These are phyloP conservation scores for Athetis lepigone DNA, from an alignment of 2,888 invertebrate genomes.

Conservation along the genomic window DNA sequence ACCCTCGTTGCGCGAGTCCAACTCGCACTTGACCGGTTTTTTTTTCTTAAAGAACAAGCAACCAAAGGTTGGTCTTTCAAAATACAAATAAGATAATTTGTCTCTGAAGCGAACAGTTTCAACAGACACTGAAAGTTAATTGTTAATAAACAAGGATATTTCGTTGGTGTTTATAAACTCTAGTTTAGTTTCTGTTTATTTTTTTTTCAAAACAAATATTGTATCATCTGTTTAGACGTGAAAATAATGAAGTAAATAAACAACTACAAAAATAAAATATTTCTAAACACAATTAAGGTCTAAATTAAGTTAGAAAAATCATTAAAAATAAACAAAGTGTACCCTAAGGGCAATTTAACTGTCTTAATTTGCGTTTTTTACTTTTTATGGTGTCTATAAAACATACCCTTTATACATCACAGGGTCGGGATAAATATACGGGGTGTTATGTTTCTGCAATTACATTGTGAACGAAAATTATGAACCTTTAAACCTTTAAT, in stretches of 20 bases:
- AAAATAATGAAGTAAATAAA: too few species aligned
- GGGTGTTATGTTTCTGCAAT: slow-evolving; percentile 24
- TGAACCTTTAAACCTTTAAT: slow-evolving; percentile 1
- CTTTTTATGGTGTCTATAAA: slow-evolving; percentile 48
- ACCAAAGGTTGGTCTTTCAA: too few species aligned
- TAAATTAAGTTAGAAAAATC: slow-evolving; percentile 20
- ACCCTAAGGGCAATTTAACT: slow-evolving; percentile 13
- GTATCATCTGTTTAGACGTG: too few species aligned
- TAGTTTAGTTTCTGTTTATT: too few species aligned
- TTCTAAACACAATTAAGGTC: not conserved
- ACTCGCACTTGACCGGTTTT: too few species aligned
- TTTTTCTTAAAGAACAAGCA: too few species aligned
- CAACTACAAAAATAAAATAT: not conserved
- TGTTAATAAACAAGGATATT: not conserved
- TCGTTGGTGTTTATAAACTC: too few species aligned
- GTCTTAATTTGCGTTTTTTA: slow-evolving; percentile 60
- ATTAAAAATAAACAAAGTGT: slow-evolving; percentile 23
- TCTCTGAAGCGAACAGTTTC: not conserved
- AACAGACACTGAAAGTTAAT: not conserved
- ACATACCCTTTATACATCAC: slow-evolving; percentile 11
- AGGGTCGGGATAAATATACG: slow-evolving; percentile 17
- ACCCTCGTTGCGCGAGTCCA: too few species aligned
- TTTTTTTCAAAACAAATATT: not conserved
- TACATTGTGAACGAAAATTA: slow-evolving; percentile 7
- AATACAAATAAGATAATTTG: not conserved